Percentiles rank a stretch among this genome's conserved stretches.
These are phyloP conservation scores for Mastomys natalensis DNA, from an alignment of 2,113 vertebrate genomes.

Conservation along the genomic window DNA sequence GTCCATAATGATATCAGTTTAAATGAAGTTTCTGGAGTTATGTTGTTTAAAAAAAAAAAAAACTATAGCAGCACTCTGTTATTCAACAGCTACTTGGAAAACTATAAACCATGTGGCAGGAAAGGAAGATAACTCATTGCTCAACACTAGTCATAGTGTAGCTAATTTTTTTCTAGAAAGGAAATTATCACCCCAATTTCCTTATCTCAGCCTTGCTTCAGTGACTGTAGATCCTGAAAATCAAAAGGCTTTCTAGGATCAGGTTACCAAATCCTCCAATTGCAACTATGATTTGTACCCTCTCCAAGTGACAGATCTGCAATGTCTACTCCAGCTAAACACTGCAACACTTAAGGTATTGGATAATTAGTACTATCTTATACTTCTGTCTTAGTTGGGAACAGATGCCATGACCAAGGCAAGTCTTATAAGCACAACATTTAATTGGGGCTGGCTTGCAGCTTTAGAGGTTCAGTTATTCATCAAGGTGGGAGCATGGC, in stretches of 20 bases:
- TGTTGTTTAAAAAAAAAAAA: conserved; percentile 42
- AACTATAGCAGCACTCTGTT: conserved; percentile 31
- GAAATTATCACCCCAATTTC: neutral
- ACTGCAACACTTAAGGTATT: neutral
- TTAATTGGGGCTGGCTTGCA: too few species aligned
- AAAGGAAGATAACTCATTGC: neutral
- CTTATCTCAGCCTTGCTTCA: neutral
- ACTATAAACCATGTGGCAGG: neutral
- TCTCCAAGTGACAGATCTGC: neutral
- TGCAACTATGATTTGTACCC: neutral
- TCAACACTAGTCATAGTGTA: neutral
- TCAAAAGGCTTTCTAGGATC: neutral
- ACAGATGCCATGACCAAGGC: too few species aligned
- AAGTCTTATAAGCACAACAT: too few species aligned
- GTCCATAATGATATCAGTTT: conserved; percentile 76
- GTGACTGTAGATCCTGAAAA: neutral
- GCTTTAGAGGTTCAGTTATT: too few species aligned
- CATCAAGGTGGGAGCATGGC: too few species aligned
- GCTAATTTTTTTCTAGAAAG: neutral
- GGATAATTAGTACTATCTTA: neutral
- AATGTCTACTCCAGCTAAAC: neutral
- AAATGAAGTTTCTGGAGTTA: conserved; percentile 75
- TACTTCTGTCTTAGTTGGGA: too few species aligned
- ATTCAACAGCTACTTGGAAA: conserved; percentile 64
- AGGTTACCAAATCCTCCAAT: neutral